Evolutionary conservation across 1,140 invertebrate species (phyloP).

Genomic region (Diabrotica virgifera): DNA sequence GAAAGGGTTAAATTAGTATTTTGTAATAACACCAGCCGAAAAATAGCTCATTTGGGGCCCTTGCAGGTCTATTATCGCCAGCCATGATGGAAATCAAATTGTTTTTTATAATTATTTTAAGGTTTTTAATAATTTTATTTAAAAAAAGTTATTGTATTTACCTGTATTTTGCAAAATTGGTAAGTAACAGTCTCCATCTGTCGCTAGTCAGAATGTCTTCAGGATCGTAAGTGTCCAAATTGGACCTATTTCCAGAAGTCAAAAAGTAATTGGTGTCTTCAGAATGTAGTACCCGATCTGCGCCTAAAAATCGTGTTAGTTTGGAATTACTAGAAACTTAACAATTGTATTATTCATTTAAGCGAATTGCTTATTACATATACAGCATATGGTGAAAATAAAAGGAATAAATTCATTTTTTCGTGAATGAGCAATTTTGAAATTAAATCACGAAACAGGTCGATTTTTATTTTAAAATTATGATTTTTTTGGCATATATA

Average conservation of each 20-base stretch:
- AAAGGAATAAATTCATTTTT: no score
- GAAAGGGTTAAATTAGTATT: not conserved
- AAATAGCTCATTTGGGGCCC: not conserved
- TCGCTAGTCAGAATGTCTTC: not conserved
- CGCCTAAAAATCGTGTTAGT: not conserved
- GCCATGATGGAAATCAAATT: not conserved
- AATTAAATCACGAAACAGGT: no score
- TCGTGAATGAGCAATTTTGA: no score
- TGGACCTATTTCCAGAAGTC: conserved; percentile 7
- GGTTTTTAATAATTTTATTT: no score
- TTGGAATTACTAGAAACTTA: no score
- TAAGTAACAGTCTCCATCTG: not conserved
- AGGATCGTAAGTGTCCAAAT: not conserved
- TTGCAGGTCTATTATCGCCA: not conserved
- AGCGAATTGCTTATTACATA: no score
- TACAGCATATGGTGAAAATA: no score
- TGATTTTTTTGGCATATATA: no score
- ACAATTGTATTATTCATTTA: no score
- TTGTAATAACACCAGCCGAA: no score
- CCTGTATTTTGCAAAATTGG: conserved; percentile 16
- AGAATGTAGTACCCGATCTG: conserved; percentile 20
- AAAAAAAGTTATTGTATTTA: not conserved
- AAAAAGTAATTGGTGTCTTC: conserved; percentile 25
- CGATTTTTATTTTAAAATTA: no score
- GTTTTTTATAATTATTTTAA: no score